phyloP scores from a whole-genome alignment of 2,888 invertebrate species.

The Pollenia amentaria region DNA sequence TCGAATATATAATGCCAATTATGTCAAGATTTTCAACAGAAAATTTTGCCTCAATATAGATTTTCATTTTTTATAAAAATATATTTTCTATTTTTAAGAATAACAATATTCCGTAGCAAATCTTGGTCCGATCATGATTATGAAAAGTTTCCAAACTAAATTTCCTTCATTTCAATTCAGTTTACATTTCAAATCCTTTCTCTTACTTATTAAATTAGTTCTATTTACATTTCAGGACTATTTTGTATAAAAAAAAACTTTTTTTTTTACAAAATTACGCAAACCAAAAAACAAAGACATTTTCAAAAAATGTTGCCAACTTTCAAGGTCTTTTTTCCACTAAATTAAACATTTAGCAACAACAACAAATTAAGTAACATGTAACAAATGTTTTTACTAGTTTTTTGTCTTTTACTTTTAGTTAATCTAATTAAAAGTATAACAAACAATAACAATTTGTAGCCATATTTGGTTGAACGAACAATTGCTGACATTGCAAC shows the following conservation, averaged over 20 bases:
- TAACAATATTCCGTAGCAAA: no score
- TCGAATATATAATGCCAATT: no score
- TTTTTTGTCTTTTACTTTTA: slow-evolving; percentile 25
- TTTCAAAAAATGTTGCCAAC: background rate
- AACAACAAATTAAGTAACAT: slow-evolving; percentile 16
- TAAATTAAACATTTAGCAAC: background rate
- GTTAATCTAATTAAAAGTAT: slow-evolving; percentile 62
- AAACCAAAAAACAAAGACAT: background rate
- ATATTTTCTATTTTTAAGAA: no score
- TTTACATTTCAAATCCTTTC: no score
- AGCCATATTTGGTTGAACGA: slow-evolving; percentile 61
- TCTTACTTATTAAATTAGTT: no score
- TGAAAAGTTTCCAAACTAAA: no score
- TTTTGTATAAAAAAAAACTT: background rate
- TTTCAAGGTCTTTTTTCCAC: background rate
- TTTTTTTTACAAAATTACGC: background rate
- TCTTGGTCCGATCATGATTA: no score
- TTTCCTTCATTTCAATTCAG: no score
- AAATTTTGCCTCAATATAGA: no score
- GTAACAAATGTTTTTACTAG: slow-evolving; percentile 42
- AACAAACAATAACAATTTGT: slow-evolving; percentile 64
- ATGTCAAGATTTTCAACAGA: no score
- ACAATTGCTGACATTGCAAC: slow-evolving; percentile 41
- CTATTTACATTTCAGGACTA: background rate
- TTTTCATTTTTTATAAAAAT: no score